A percentile compares a stretch with the other conserved stretches of the same genome.
Evolutionary conservation across 2,113 vertebrate species (phyloP).

Genomic region (Platysternon megacephalum): DNA sequence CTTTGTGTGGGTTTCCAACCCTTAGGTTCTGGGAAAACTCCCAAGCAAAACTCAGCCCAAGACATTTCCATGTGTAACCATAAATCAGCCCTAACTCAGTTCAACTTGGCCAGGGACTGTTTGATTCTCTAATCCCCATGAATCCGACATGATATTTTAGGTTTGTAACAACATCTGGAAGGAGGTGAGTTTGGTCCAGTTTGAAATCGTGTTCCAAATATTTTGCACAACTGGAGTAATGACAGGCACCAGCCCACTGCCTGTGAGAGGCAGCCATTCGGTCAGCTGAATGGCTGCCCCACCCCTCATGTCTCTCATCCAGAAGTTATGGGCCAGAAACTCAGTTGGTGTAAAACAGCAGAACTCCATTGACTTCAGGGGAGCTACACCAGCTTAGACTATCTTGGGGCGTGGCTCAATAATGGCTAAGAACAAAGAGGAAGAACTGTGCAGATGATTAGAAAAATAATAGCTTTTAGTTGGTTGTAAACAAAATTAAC

Average conservation of each 20-base stretch:
- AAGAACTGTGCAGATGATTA: neutral
- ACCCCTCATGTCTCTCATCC: neutral
- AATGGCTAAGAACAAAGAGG: neutral
- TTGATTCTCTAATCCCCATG: neutral
- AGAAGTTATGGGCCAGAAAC: neutral
- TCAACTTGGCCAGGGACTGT: neutral
- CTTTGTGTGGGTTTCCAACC: neutral
- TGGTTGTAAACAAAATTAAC: neutral
- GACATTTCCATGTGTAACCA: neutral
- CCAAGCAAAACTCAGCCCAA: neutral
- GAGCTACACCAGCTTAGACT: neutral
- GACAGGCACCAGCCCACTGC: neutral
- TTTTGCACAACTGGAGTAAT: neutral
- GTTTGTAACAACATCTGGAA: neutral
- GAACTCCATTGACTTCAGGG: neutral
- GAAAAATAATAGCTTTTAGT: neutral
- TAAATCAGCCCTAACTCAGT: neutral
- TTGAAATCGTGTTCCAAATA: neutral
- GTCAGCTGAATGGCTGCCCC: neutral
- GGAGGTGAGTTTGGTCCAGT: neutral
- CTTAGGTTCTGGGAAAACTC: neutral
- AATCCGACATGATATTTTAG: neutral
- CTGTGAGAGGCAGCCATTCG: neutral
- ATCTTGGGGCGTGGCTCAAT: neutral
- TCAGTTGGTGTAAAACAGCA: neutral